Base-by-base conservation (phyloP, 2,113 vertebrate species). In the Calonectris borealis region DNA sequence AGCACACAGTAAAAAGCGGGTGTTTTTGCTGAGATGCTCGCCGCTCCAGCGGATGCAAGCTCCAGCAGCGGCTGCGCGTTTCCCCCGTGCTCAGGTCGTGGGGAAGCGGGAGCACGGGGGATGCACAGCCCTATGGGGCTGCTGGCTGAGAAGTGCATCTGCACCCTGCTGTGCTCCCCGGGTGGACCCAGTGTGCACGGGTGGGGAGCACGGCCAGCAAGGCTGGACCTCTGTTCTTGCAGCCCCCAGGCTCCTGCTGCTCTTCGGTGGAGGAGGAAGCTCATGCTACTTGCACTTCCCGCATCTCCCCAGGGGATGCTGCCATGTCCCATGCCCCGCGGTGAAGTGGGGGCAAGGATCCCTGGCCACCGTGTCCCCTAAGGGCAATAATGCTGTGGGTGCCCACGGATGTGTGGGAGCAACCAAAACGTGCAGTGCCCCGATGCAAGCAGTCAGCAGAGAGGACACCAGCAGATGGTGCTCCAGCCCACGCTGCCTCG, bases 61-160 rank as follows among this genome's bases (percentile, higher is more conserved):
- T 62, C 26, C 46, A n/a, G 42, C 75, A 20, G 42, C 0, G 1
- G 38, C 21, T 13, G 52, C 0, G 2, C 29, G 48, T 15, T 32
- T 64, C 13, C 18, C 29, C 22, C 0, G 0, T 7, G 25, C 55
- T 24, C 11, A 2, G n/a, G 15, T 7, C 0, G 0, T 0, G 1
- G 27, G 32, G 26, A 42, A 10, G 8, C 6, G 52, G 48, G n/a
- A 76, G 15, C 1, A 0, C 3, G 25, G 13, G 12, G 15, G 5
- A 11, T 1, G 3, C 1, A 0, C 38, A 60, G 49, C 36, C 24
- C 42, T 7, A 3, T 1, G 32, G 34, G 11, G 40, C 36, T 49
- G 26, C 40, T 61, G 88, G 40, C 40, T 29, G 32, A n/a, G 65
- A 29, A 11, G 51, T 19, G 8, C 10, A 4, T 9, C 75, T 49